Conservation (phyloP, 2,797 vertebrate genomes). For the Paratrypauchen microcephalus region DNA sequence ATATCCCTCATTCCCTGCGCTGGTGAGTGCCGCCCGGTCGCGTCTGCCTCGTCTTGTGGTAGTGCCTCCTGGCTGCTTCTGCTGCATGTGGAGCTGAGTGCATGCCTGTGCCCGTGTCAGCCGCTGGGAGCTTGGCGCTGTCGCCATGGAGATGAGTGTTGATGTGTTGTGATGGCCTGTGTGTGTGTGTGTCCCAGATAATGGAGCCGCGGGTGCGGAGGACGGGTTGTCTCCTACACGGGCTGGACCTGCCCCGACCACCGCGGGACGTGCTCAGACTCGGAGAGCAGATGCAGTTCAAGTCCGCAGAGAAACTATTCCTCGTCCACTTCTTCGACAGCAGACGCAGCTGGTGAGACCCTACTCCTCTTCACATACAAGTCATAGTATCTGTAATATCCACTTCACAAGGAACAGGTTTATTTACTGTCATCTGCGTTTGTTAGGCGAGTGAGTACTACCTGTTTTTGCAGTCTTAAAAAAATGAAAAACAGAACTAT, state of each 20-base stretch:
- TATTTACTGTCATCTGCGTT: neutral
- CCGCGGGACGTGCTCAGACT: conserved; percentile 89
- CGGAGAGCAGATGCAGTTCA: conserved; percentile 97
- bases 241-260: conserved; percentile 87
- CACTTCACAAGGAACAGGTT: neutral
- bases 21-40: conserved; percentile 83
- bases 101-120: conserved; percentile 47
- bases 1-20: conserved; percentile 90
- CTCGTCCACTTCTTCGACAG: conserved; percentile 96
- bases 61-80: conserved; percentile 45
- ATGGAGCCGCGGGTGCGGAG: conserved; percentile 88
- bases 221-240: conserved; percentile 82
- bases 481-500: no score
- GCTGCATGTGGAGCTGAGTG: conserved; percentile 39
- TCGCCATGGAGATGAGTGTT: conserved; percentile 18
- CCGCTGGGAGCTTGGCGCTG: conserved; percentile 34
- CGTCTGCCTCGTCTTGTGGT: conserved; percentile 59
- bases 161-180: neutral
- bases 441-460: no score
- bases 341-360: conserved; percentile 93
- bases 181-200: conserved; percentile 75
- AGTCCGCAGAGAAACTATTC: conserved; percentile 94
- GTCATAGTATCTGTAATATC: neutral
- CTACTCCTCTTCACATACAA: neutral
- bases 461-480: no score